phyloP scores from a whole-genome alignment of 1,140 invertebrate genomes.

The Pogonognathellus flavescens region DNA sequence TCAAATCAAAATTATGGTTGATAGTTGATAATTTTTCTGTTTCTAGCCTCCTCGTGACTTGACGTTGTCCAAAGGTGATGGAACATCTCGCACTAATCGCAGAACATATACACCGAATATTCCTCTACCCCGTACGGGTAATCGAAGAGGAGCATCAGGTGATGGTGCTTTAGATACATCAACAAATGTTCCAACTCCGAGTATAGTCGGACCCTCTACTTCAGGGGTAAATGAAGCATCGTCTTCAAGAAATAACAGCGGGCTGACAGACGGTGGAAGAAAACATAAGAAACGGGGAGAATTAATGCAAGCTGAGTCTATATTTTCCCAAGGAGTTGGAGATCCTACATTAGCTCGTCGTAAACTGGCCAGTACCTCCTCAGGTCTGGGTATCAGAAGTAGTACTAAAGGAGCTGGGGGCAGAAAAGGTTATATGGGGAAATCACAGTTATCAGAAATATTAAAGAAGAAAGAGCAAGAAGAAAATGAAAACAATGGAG shows the following conservation, averaged over 20 bases:
- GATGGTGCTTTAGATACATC: neutral
- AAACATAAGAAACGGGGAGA: conserved; percentile 34
- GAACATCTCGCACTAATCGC: neutral
- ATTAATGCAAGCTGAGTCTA: conserved; percentile 51
- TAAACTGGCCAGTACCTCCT: neutral
- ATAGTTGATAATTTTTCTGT: neutral
- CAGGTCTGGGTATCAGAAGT: conserved; percentile 3
- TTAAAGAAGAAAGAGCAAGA: conserved; percentile 18
- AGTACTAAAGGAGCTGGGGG: neutral
- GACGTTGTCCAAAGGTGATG: conserved; percentile 11
- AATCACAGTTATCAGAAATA: neutral
- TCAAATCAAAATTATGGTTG: neutral
- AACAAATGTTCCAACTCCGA: neutral
- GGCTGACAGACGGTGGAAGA: neutral
- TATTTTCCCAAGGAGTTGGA: conserved; percentile 56
- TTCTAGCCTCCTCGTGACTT: conserved; percentile 47
- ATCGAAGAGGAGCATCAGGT: neutral
- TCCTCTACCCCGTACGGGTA: conserved; percentile 15
- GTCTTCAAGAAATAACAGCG: neutral
- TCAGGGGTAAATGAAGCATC: neutral
- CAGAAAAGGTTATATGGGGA: neutral
- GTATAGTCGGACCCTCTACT: neutral
- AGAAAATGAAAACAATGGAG: neutral
- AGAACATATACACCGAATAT: conserved; percentile 51
- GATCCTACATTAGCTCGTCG: conserved; percentile 21